Evolutionary conservation across 2,113 vertebrate species (phyloP).

Genomic region (Serinus canaria): DNA sequence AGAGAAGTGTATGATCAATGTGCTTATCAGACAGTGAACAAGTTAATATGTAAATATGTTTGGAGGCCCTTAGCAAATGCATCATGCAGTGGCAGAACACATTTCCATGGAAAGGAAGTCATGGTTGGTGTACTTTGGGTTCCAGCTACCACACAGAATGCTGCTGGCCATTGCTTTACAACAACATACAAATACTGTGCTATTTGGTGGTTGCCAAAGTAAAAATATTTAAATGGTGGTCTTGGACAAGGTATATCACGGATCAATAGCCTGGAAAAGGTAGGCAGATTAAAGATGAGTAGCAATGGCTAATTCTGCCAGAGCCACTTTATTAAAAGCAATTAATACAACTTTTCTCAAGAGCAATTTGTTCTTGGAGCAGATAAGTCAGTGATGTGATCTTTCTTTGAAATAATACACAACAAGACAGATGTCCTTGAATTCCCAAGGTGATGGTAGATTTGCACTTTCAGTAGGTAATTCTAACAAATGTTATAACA

Average conservation of each 20-base stretch:
- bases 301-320: neutral
- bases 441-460: neutral
- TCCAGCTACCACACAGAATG: neutral
- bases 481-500: neutral
- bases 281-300: neutral
- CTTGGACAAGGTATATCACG: neutral
- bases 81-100: neutral
- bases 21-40: neutral
- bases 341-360: neutral
- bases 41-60: neutral
- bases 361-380: neutral
- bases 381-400: neutral
- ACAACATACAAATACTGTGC: neutral
- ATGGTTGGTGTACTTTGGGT: neutral
- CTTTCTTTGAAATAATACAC: neutral
- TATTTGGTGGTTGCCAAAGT: neutral
- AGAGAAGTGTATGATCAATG: neutral
- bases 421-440: neutral
- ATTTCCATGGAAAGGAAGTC: neutral
- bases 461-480: neutral
- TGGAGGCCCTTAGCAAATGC: neutral
- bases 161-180: neutral
- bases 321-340: neutral
- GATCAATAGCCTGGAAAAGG: neutral
- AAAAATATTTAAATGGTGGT: neutral